Conservation (phyloP, 1,140 invertebrate genomes). For the Brachionus sp. region DNA sequence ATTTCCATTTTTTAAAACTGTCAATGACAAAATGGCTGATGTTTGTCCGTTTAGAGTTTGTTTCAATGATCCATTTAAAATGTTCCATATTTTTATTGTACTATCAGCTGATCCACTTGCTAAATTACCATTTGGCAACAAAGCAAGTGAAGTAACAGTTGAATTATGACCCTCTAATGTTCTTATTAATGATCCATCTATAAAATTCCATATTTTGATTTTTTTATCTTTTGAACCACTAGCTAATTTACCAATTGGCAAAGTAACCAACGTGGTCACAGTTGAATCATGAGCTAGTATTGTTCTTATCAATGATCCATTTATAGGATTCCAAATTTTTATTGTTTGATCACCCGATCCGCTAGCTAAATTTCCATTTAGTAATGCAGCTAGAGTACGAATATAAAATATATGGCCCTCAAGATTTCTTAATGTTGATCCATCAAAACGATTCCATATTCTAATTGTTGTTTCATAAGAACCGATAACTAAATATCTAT, state of each 20-base stretch:
- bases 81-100: neutral
- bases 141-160: too few species aligned
- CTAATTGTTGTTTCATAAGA: neutral
- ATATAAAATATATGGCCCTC: neutral
- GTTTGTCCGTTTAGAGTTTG: too few species aligned
- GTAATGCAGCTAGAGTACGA: neutral
- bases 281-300: neutral
- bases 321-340: neutral
- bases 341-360: neutral
- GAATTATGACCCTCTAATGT: neutral
- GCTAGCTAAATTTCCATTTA: neutral
- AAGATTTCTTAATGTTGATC: neutral
- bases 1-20: neutral
- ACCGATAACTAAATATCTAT: neutral
- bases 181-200: neutral
- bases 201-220: neutral
- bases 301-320: neutral
- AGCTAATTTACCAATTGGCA: neutral
- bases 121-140: neutral
- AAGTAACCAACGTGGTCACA: neutral
- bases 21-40: neutral
- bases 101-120: neutral
- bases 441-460: neutral
- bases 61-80: neutral
- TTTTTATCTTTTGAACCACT: neutral